A percentile compares a stretch with the other conserved stretches of the same genome.
Conservation (phyloP, 2,888 invertebrate species). For the Aromia moschata region DNA sequence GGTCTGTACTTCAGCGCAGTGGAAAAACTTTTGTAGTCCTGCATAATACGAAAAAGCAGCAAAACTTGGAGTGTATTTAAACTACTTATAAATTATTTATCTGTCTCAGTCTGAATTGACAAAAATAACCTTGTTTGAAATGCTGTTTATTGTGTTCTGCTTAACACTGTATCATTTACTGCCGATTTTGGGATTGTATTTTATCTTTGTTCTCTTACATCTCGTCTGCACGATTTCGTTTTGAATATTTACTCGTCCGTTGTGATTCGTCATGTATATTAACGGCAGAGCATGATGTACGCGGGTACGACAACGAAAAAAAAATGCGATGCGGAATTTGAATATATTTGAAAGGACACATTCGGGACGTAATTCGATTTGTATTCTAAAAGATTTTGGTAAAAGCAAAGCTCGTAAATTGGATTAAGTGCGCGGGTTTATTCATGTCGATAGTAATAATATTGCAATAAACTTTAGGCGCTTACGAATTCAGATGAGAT, state of each 20-base stretch:
- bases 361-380: neutral
- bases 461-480: no score
- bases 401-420: neutral
- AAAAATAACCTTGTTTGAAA: no score
- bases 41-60: no score
- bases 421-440: neutral
- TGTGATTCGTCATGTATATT: conserved; percentile 15
- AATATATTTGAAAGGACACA: neutral
- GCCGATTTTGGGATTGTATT: conserved; percentile 24
- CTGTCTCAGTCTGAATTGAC: no score
- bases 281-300: neutral
- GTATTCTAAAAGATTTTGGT: neutral
- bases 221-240: conserved; percentile 13
- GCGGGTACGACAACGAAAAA: neutral
- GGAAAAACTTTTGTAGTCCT: no score
- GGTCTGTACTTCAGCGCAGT: no score
- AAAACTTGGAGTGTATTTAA: no score
- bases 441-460: neutral
- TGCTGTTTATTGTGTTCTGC: no score
- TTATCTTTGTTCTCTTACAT: conserved; percentile 22
- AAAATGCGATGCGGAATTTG: neutral
- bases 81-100: no score
- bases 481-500: no score
- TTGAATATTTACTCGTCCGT: no score
- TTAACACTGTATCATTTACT: conserved; percentile 22